These are phyloP conservation scores for Opisthograptis luteolata DNA, from an alignment of 2,888 invertebrate genomes.

Conservation along the genomic window DNA sequence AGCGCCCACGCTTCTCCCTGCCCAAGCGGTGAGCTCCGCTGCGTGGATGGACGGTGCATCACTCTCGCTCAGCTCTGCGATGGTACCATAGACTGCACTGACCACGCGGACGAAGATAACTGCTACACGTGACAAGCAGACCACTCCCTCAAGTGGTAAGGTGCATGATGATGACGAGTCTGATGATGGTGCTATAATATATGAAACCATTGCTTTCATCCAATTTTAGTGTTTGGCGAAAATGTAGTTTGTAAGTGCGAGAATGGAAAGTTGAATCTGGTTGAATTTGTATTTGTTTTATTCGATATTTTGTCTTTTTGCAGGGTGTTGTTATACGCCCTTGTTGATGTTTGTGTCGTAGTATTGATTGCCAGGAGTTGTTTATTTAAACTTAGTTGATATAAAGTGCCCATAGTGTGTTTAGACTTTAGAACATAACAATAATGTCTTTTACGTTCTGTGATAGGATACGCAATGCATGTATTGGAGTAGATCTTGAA, in stretches of 20 bases:
- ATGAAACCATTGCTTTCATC: too few species aligned
- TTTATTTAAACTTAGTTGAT: neutral
- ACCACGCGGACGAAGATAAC: constrained; percentile 87
- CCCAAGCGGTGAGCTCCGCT: constrained; percentile 83
- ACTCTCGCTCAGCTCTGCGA: constrained; percentile 86
- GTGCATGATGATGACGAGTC: constrained; percentile 5
- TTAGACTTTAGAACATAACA: constrained; percentile 1
- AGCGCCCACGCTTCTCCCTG: constrained; percentile 77
- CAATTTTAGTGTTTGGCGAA: too few species aligned
- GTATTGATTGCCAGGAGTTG: neutral
- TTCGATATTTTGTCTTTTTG: neutral
- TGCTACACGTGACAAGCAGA: constrained; percentile 79
- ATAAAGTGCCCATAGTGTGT: neutral
- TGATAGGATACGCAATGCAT: constrained; percentile 24
- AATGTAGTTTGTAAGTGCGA: too few species aligned
- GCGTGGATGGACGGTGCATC: constrained; percentile 87
- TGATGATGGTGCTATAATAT: constrained; percentile 1
- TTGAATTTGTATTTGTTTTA: neutral
- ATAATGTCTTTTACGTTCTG: constrained; percentile 14
- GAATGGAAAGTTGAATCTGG: too few species aligned
- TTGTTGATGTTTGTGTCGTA: neutral
- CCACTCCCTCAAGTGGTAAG: constrained; percentile 37
- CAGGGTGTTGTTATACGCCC: neutral
- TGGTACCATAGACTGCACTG: constrained; percentile 84
- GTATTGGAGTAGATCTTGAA: constrained; percentile 12